A percentile compares a stretch with the other conserved stretches of the same genome.
phyloP scores from a whole-genome alignment of 2,797 vertebrate species.

The Chromis chromis region DNA sequence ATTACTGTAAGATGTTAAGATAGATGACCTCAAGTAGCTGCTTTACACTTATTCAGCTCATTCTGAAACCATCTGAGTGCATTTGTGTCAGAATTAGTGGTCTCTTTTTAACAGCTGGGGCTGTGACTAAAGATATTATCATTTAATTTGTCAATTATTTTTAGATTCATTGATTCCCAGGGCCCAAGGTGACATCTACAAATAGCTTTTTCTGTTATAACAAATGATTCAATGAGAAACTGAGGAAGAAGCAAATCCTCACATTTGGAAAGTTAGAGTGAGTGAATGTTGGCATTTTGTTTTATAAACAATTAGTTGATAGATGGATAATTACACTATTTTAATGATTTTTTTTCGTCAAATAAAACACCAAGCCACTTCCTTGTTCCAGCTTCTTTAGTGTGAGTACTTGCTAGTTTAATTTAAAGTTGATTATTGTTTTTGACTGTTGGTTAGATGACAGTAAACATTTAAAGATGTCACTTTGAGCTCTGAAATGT shows the following conservation, averaged over 20 bases:
- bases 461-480: not conserved
- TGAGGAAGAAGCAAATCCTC: conserved; percentile 10
- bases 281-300: not conserved
- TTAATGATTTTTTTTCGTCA: not conserved
- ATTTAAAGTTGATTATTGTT: not conserved
- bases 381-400: not conserved
- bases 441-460: not conserved
- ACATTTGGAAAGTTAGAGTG: conserved; percentile 1
- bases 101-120: not conserved
- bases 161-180: conserved; percentile 18
- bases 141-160: conserved; percentile 28
- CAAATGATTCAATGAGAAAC: conserved; percentile 1
- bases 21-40: conserved; percentile 13
- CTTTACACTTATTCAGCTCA: not conserved
- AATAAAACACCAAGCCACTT: not conserved
- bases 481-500: not conserved
- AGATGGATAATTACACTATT: not conserved
- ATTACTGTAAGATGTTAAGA: conserved; percentile 39
- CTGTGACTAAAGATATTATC: conserved; percentile 5
- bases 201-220: conserved; percentile 1
- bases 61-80: conserved; percentile 8
- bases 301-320: not conserved
- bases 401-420: not conserved
- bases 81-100: not conserved
- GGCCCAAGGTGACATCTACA: conserved; percentile 1